Evolutionary conservation across 2,797 vertebrate species (phyloP).

Genomic region (Corythornis leucogaster): DNA sequence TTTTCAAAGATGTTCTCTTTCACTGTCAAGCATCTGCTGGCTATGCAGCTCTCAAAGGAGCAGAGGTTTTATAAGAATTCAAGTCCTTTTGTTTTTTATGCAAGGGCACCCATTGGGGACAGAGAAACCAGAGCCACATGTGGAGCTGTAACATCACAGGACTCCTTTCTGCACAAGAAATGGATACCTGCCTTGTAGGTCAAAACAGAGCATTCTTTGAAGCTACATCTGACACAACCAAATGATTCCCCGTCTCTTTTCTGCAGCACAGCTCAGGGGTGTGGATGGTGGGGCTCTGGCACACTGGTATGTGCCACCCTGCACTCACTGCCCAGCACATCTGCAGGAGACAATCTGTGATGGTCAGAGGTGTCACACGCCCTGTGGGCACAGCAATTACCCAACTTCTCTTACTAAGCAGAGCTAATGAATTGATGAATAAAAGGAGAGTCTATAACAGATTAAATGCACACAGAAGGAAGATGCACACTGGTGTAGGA

Average conservation of each 20-base stretch:
- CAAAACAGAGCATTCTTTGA: not conserved
- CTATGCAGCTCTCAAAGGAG: not conserved
- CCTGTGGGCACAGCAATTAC: not conserved
- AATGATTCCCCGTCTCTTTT: not conserved
- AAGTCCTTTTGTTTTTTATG: conserved; percentile 2
- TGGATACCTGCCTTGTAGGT: not conserved
- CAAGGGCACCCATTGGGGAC: not conserved
- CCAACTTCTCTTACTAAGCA: not conserved
- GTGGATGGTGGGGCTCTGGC: not conserved
- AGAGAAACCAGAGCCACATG: conserved; percentile 27
- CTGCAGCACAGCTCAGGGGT: not conserved
- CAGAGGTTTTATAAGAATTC: not conserved
- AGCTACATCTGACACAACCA: not conserved
- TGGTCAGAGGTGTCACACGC: not conserved
- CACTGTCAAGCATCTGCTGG: conserved; percentile 53
- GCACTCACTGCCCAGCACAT: not conserved
- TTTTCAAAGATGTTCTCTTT: conserved; percentile 54
- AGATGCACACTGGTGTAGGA: not conserved
- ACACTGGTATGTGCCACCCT: rapidly evolving
- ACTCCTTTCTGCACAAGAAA: not conserved
- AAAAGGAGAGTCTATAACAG: not conserved
- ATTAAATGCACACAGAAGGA: not conserved
- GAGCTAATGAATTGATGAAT: not conserved
- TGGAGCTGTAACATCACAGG: not conserved
- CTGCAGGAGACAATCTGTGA: not conserved